These are phyloP conservation scores for Synanthedon vespiformis DNA, from an alignment of 2,888 invertebrate genomes.

Conservation along the genomic window DNA sequence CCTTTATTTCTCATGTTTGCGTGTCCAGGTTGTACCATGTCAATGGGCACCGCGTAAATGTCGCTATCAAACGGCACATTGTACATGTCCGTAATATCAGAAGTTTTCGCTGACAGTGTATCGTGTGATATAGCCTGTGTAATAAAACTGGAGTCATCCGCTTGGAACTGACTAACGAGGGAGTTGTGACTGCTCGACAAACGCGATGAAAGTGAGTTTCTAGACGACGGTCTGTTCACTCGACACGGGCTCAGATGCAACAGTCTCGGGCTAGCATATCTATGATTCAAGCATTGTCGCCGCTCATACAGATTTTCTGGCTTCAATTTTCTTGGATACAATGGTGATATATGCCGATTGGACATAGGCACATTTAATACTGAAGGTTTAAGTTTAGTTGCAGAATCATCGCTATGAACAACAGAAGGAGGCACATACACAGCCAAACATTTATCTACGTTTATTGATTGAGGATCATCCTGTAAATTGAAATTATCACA, in stretches of 20 bases:
- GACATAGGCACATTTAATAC: conserved; percentile 30
- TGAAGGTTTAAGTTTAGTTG: conserved; percentile 22
- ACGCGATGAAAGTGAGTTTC: conserved; percentile 81
- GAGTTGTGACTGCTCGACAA: conserved; percentile 89
- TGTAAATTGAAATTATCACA: conserved; percentile 19
- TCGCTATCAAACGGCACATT: conserved; percentile 91
- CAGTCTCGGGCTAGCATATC: conserved; percentile 59
- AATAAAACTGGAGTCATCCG: conserved; percentile 87
- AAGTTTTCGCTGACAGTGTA: conserved; percentile 75
- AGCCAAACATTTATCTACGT: conserved; percentile 27
- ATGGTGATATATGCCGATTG: conserved; percentile 40
- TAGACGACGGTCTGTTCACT: conserved; percentile 76
- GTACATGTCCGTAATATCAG: conserved; percentile 86
- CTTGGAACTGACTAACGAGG: conserved; percentile 79
- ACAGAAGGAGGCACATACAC: conserved; percentile 34
- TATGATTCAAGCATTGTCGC: conserved; percentile 49
- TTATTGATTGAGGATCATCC: conserved; percentile 40
- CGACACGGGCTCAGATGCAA: conserved; percentile 74
- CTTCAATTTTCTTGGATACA: conserved; percentile 47
- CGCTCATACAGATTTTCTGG: conserved; percentile 49
- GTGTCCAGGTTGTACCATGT: conserved; percentile 76
- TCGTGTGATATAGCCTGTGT: conserved; percentile 92
- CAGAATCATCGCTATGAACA: conserved; percentile 24
- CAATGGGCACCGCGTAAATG: conserved; percentile 87
- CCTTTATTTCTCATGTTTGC: conserved; percentile 42